Evolutionary conservation across 2,888 invertebrate species (phyloP).

Genomic region (Epinotia bilunana): DNA sequence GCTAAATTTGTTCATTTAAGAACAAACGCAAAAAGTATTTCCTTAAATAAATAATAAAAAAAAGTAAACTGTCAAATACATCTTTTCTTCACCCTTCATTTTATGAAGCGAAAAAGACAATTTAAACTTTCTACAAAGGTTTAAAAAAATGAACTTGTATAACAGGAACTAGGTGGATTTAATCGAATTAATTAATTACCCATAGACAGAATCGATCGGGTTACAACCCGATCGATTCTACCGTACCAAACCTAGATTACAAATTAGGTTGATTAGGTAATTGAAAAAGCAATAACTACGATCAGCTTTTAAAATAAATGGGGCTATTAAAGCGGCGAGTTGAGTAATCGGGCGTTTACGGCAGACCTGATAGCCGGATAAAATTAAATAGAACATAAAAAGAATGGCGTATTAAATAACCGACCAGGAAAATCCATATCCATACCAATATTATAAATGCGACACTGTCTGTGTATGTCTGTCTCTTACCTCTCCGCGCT

Average conservation of each 20-base stretch:
- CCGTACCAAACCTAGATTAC: too few species aligned
- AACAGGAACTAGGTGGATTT: not conserved
- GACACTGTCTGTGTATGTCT: too few species aligned
- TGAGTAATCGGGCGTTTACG: not conserved
- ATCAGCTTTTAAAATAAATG: constrained; percentile 4
- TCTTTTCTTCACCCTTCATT: not conserved
- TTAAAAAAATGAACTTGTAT: not conserved
- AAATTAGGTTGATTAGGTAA: constrained; percentile 5
- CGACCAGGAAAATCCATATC: too few species aligned
- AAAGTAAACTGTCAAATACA: not conserved
- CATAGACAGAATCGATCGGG: constrained; percentile 15
- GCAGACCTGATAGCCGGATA: not conserved
- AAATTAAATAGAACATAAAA: constrained; percentile 3
- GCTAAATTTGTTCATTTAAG: not conserved
- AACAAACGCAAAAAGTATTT: not conserved
- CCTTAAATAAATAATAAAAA: constrained; percentile 11
- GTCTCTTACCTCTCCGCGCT: too few species aligned
- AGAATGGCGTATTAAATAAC: not conserved
- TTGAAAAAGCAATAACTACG: constrained; percentile 13
- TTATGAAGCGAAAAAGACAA: not conserved
- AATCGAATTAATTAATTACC: constrained; percentile 11
- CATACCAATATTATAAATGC: too few species aligned
- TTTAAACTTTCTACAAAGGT: constrained; percentile 22
- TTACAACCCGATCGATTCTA: too few species aligned
- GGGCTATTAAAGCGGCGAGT: not conserved